Percentiles rank a stretch among this genome's conserved stretches.
Evolutionary conservation across 1,140 invertebrate species (phyloP).

Genomic region (Procambarus virginalis): DNA sequence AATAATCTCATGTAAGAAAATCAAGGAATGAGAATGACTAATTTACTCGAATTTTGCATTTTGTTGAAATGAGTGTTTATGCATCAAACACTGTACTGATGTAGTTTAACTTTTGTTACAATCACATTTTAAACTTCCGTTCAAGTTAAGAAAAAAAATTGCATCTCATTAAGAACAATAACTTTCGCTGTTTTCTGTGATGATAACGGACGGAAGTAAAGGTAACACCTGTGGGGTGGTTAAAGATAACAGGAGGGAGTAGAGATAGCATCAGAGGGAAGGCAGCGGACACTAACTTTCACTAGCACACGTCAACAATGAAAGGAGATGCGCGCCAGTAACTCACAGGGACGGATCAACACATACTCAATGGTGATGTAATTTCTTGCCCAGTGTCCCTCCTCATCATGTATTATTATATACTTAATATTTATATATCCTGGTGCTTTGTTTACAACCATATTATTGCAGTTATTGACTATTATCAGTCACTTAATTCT

Average conservation of each 20-base stretch:
- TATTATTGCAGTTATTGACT: too few relatives aligned
- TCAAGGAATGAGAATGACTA: too few relatives aligned
- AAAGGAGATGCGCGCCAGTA: not conserved
- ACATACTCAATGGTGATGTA: not conserved
- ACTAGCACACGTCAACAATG: not conserved
- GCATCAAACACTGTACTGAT: too few relatives aligned
- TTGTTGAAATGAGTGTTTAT: too few relatives aligned
- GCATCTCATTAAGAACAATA: not conserved
- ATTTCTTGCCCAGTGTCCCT: not conserved
- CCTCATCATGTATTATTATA: not conserved
- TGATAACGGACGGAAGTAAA: not conserved
- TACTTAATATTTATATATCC: too few relatives aligned
- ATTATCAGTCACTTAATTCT: too few relatives aligned
- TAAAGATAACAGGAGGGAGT: not conserved
- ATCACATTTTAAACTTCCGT: too few relatives aligned
- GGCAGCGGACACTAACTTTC: not conserved
- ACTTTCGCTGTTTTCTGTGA: not conserved
- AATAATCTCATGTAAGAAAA: too few relatives aligned
- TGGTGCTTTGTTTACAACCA: too few relatives aligned
- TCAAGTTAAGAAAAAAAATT: too few relatives aligned
- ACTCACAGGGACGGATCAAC: not conserved
- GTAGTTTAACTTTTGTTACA: too few relatives aligned
- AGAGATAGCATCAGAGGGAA: not conserved
- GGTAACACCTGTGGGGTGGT: not conserved
- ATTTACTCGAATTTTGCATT: too few relatives aligned